A percentile compares a stretch with the other conserved stretches of the same genome.
Evolutionary conservation across 2,113 vertebrate species (phyloP).

Genomic region (Dolichallabes microphthalmus): DNA sequence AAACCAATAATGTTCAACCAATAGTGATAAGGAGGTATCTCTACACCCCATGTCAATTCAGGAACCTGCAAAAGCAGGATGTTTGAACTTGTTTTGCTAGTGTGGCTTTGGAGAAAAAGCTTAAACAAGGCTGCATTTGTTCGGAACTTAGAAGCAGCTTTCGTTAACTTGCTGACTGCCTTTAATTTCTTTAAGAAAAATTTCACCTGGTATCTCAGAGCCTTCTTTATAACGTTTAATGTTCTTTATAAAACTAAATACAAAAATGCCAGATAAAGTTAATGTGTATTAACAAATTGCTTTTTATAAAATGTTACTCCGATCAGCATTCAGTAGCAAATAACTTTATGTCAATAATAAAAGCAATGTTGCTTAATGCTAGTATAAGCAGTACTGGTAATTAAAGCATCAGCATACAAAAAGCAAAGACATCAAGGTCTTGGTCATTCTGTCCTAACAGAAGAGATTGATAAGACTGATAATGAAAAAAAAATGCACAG

Average conservation of each 20-base stretch:
- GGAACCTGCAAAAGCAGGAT: not conserved
- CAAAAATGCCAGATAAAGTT: not conserved
- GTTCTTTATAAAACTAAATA: not conserved
- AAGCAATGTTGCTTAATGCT: not conserved
- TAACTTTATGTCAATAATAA: conserved; percentile 24
- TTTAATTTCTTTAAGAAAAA: not conserved
- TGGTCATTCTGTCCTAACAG: not conserved
- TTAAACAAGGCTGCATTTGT: not conserved
- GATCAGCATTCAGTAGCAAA: not conserved
- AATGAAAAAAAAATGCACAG: not conserved
- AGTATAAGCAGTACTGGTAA: conserved; percentile 18
- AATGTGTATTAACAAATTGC: conserved; percentile 35
- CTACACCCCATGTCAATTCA: not conserved
- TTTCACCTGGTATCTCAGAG: not conserved
- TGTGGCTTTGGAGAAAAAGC: not conserved
- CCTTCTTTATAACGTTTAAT: not conserved
- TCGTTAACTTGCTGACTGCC: not conserved
- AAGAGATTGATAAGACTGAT: not conserved
- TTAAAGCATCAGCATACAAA: not conserved
- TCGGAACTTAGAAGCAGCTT: not conserved
- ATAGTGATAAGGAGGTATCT: not conserved
- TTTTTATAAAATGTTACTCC: conserved; percentile 24
- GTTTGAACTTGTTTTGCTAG: not conserved
- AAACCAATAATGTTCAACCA: not conserved
- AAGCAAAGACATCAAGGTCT: not conserved